Conservation (phyloP, 2,888 invertebrate species). For the Aphodius granarius region DNA sequence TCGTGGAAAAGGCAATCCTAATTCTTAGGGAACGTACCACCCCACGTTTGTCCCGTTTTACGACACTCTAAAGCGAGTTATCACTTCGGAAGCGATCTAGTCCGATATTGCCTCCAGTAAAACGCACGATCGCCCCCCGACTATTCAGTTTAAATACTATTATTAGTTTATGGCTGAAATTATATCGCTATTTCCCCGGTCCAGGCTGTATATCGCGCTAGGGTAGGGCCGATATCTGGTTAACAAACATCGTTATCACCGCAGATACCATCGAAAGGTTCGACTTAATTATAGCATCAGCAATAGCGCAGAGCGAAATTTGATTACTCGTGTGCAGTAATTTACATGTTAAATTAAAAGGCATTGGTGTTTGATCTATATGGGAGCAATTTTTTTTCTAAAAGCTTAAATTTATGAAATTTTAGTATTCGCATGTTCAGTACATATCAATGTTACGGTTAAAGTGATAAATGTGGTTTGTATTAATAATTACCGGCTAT, state of each 20-base stretch:
- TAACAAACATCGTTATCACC: background rate
- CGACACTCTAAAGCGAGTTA: slow-evolving; percentile 21
- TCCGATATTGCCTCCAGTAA: background rate
- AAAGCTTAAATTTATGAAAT: too few species aligned
- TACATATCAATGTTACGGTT: too few species aligned
- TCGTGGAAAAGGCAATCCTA: background rate
- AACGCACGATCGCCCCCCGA: background rate
- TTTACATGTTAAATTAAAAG: too few species aligned
- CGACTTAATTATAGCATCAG: background rate
- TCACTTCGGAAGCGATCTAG: slow-evolving; percentile 20
- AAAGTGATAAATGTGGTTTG: too few species aligned
- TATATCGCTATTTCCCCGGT: background rate
- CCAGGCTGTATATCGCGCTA: background rate
- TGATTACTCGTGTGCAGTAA: background rate
- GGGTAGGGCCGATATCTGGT: background rate
- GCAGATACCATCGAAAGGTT: background rate
- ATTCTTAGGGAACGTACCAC: background rate
- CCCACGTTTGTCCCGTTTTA: slow-evolving; percentile 19
- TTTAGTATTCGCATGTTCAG: too few species aligned
- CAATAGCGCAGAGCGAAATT: background rate
- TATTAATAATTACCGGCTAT: too few species aligned
- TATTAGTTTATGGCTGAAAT: background rate
- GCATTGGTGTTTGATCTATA: too few species aligned
- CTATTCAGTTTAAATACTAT: background rate
- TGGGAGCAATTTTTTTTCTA: too few species aligned